phyloP scores from a whole-genome alignment of 2,797 vertebrate species.

The Gobio occitaniae region DNA sequence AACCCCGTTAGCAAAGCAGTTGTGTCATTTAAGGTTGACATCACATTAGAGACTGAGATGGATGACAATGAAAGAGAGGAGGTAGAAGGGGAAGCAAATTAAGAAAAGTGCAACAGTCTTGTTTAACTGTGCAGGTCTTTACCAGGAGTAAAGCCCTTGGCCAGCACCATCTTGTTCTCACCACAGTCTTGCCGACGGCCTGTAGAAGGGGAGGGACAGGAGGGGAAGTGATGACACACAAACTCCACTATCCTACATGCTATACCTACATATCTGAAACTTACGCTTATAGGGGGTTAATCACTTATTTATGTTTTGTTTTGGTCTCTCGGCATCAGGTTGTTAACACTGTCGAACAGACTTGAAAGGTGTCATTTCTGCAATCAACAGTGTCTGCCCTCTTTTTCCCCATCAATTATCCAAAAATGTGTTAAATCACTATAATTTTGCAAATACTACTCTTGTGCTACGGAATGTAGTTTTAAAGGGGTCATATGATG shows the following conservation, averaged over 20 bases:
- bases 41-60: conserved; percentile 54
- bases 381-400: background rate
- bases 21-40: conserved; percentile 42
- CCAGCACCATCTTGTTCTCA: conserved; percentile 80
- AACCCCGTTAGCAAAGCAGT: conserved; percentile 41
- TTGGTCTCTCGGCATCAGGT: background rate
- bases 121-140: conserved; percentile 64
- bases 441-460: too few species aligned
- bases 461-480: too few species aligned
- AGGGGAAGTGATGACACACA: conserved; percentile 59
- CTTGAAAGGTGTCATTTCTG: background rate
- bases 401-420: background rate
- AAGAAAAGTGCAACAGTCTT: conserved; percentile 49
- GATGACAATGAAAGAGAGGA: conserved; percentile 42
- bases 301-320: conserved; percentile 7
- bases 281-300: background rate
- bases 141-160: conserved; percentile 81
- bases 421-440: too few species aligned
- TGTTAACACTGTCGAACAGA: background rate
- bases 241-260: conserved; percentile 18
- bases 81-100: conserved; percentile 13
- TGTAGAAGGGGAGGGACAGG: conserved; percentile 66
- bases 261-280: background rate
- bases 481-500: too few species aligned
- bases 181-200: conserved; percentile 80